Base-by-base conservation (phyloP, 2,888 invertebrate genomes). In the Blastobasis adustella region DNA sequence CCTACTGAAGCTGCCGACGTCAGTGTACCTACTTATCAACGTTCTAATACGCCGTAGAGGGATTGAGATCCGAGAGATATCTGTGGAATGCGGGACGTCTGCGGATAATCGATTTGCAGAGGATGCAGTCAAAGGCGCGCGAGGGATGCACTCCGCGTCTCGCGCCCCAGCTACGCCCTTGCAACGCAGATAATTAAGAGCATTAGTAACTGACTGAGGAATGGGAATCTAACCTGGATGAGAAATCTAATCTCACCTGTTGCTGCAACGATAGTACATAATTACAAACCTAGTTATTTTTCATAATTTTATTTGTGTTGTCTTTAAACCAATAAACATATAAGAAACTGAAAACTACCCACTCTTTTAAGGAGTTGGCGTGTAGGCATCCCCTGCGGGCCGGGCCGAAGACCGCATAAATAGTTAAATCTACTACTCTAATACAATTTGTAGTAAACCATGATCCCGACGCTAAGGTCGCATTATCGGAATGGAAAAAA, bases 371-470 rank as follows among this genome's bases (percentile, higher is more conserved):
- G 38, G 50, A 48, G 37, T 50, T 50, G 50, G 48, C 50, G 23
- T 23, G 23, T 23, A 23, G 23, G 23, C 23, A 23, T 23, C 23
- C 23, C 23, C 23, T 2, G 23, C 23, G 23, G 23, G 23, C 23
- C 42, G 49, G 37, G 41, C 50, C 51, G 51, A 45, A 46, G 66
- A 68, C 71, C 69, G 76, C 73, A 82, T 85, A 85, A 85, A 86
- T 86, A 85, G 84, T 86, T 85, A 84, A 85, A 84, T 83, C 75
- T 83, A 82, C 84, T 83, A 79, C 84, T 85, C 83, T 85, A 84
- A 87, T 86, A 87, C 86, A 87, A 87, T 87, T 87, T 87, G 86
- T 87, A 87, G 86, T 87, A 86, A 87, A 86, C 86, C 86, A 86
- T 85, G 86, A 86, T 86, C 85, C 83, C 81, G 79, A 73, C 82